A percentile compares a stretch with the other conserved stretches of the same genome.
Evolutionary conservation across 2,888 invertebrate species (phyloP).

Genomic region (Marasmarcha lunaedactyla): DNA sequence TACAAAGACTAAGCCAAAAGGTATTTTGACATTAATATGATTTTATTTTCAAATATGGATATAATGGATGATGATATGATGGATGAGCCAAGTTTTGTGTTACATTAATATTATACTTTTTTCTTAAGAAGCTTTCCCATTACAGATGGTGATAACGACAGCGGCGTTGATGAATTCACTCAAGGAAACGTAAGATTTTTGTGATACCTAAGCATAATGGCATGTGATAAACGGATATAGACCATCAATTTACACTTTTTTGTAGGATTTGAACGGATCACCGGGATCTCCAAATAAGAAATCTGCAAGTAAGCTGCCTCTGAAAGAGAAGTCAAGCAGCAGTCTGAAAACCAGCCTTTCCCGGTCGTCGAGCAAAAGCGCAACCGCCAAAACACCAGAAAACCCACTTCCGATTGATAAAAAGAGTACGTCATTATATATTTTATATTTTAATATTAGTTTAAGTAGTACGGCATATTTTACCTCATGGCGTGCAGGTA

Average conservation of each 20-base stretch:
- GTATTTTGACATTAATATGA: conserved; percentile 22
- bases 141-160: conserved; percentile 86
- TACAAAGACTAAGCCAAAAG: conserved; percentile 54
- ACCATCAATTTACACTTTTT: too few species aligned
- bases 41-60: conserved; percentile 13
- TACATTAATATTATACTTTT: too few species aligned
- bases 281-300: conserved; percentile 82
- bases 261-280: conserved; percentile 76
- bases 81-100: conserved; percentile 44
- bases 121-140: too few species aligned
- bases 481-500: too few species aligned
- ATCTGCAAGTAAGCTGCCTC: conserved; percentile 69
- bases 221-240: too few species aligned
- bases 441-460: not conserved
- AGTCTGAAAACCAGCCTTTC: conserved; percentile 63
- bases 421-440: conserved; percentile 72
- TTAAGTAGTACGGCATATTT: too few species aligned
- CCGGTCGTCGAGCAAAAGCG: conserved; percentile 72
- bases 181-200: conserved; percentile 86
- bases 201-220: too few species aligned
- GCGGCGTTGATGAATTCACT: conserved; percentile 84
- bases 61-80: too few species aligned
- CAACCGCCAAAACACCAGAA: conserved; percentile 79
- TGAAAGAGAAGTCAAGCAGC: conserved; percentile 57
- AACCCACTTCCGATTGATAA: conserved; percentile 68